Conservation (phyloP, 2,888 invertebrate species). For the Drosophila neonasuta region DNA sequence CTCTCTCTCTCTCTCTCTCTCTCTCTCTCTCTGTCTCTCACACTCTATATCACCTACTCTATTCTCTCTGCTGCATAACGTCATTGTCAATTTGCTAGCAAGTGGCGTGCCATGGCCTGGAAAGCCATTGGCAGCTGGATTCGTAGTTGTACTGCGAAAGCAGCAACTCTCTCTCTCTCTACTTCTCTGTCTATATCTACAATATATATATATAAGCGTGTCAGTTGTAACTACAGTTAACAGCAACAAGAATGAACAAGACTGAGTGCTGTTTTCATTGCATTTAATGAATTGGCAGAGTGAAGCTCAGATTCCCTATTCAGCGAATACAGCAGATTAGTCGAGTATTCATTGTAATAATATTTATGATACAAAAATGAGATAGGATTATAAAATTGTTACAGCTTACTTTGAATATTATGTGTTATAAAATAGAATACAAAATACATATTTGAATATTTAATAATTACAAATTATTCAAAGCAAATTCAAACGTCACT, state of each 20-base stretch:
- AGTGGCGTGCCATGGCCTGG: slow-evolving; percentile 44
- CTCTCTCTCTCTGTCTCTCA: not conserved
- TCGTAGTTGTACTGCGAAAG: slow-evolving; percentile 5
- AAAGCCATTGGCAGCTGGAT: slow-evolving; percentile 34
- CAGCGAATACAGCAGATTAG: not conserved
- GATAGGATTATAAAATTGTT: not conserved
- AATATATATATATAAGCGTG: not conserved
- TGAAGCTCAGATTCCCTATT: not conserved
- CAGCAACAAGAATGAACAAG: slow-evolving; percentile 7
- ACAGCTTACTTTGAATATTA: no score
- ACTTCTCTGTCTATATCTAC: not conserved
- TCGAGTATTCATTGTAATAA: not conserved
- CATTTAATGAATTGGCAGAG: slow-evolving; percentile 27
- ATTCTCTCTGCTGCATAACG: slow-evolving; percentile 13
- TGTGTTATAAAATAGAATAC: no score
- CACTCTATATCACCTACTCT: not conserved
- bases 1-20: not conserved
- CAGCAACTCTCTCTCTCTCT: slow-evolving; percentile 5
- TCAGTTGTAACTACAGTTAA: slow-evolving; percentile 9
- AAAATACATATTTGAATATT: no score
- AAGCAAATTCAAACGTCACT: no score
- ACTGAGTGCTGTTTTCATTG: slow-evolving; percentile 49
- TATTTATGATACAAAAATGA: not conserved
- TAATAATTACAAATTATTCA: no score
- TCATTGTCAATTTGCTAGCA: slow-evolving; percentile 60